Evolutionary conservation across 1,140 invertebrate species (phyloP).

Genomic region (Leptinotarsa undecemlineata): DNA sequence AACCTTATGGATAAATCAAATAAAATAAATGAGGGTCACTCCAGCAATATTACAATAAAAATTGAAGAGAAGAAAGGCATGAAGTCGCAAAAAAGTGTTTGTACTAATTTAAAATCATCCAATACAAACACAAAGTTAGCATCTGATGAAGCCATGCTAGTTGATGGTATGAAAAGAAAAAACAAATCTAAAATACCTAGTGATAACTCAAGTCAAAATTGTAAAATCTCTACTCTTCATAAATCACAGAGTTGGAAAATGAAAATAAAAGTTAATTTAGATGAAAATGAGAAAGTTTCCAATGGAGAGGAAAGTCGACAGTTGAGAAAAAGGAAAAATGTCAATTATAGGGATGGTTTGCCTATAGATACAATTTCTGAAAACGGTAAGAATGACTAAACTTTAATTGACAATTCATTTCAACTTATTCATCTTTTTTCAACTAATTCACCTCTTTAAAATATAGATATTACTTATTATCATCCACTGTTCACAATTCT

Average conservation of each 20-base stretch:
- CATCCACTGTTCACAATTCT: too few relatives aligned
- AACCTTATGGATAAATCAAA: not conserved
- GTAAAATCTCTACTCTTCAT: not conserved
- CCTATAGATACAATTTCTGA: not conserved
- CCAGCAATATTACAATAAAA: not conserved
- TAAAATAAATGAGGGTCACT: not conserved
- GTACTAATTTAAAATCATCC: too few relatives aligned
- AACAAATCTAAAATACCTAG: not conserved
- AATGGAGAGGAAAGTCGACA: not conserved
- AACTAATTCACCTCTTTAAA: too few relatives aligned
- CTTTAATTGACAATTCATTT: too few relatives aligned
- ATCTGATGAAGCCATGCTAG: not conserved
- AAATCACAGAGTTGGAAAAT: slow-evolving; percentile 16
- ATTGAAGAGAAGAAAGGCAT: not conserved
- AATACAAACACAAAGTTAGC: not conserved
- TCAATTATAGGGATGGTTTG: not conserved
- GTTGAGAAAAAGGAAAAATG: not conserved
- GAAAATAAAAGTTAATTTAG: slow-evolving; percentile 20
- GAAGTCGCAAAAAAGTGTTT: too few relatives aligned
- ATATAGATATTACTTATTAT: too few relatives aligned
- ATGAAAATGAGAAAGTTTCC: not conserved
- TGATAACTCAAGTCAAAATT: slow-evolving; percentile 3
- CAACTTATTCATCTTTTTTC: too few relatives aligned
- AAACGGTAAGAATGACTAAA: not conserved
- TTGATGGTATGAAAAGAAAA: not conserved